phyloP scores from a whole-genome alignment of 2,113 vertebrate genomes.

The Upupa epops region DNA sequence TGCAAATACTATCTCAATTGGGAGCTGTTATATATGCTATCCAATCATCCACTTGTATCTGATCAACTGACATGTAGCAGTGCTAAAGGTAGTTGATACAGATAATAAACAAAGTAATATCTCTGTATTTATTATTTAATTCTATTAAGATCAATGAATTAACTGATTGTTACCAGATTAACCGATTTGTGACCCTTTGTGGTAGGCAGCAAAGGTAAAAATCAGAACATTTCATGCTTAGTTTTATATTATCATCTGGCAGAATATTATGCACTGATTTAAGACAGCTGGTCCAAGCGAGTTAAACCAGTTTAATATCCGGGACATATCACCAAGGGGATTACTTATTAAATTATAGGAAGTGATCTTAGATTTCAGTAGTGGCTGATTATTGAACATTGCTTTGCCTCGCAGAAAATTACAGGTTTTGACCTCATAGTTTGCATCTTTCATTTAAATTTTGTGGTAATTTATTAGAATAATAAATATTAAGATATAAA shows the following conservation, averaged over 20 bases:
- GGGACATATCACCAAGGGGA: constrained; percentile 70
- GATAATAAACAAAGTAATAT: neutral
- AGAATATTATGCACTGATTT: constrained; percentile 63
- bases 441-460: constrained; percentile 70
- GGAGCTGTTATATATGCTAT: neutral
- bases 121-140: neutral
- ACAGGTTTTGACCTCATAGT: constrained; percentile 67
- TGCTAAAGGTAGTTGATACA: neutral
- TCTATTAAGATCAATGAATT: neutral
- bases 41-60: neutral
- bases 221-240: constrained; percentile 20
- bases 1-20: neutral
- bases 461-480: constrained; percentile 70
- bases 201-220: neutral
- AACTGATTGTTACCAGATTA: constrained; percentile 8
- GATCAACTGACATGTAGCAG: neutral
- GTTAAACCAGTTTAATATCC: constrained; percentile 74
- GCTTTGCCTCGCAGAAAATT: constrained; percentile 73
- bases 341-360: constrained; percentile 74
- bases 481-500: constrained; percentile 73
- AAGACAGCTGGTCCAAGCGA: constrained; percentile 71
- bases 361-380: constrained; percentile 70
- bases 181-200: neutral
- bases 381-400: constrained; percentile 68
- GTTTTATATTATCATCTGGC: constrained; percentile 62